Evolutionary conservation across 2,888 invertebrate genomes (phyloP).

Genomic region (Morpho deidamia): DNA sequence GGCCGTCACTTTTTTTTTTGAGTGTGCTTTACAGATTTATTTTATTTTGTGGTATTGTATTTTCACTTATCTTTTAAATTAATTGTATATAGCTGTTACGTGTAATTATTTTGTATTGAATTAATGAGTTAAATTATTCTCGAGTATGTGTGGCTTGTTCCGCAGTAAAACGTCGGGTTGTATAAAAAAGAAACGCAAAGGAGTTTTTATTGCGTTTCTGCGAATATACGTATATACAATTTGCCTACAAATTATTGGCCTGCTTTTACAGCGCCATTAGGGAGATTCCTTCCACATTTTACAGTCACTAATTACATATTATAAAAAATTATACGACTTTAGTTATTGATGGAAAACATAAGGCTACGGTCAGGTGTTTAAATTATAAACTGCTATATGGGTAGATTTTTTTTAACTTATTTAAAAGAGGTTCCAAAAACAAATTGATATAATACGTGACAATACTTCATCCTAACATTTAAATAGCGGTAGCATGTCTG

Average conservation of each 20-base stretch:
- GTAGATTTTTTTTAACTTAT: too few species aligned
- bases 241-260: constrained; percentile 48
- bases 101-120: too few species aligned
- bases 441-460: too few species aligned
- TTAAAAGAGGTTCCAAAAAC: too few species aligned
- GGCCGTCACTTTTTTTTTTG: too few species aligned
- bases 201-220: constrained; percentile 54
- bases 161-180: neutral
- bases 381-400: neutral
- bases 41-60: too few species aligned
- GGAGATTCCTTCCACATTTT: constrained; percentile 66
- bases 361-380: constrained; percentile 23
- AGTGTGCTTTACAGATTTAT: too few species aligned
- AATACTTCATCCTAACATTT: too few species aligned
- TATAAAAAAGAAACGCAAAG: constrained; percentile 35
- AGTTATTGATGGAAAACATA: constrained; percentile 42
- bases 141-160: neutral
- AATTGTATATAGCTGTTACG: too few species aligned
- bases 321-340: constrained; percentile 56
- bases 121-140: neutral
- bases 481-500: too few species aligned
- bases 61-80: too few species aligned
- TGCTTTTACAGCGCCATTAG: constrained; percentile 63
- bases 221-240: constrained; percentile 52
- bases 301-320: constrained; percentile 74